Evolutionary conservation across 2,888 invertebrate genomes (phyloP).

Genomic region (Gymnocheta viridis): DNA sequence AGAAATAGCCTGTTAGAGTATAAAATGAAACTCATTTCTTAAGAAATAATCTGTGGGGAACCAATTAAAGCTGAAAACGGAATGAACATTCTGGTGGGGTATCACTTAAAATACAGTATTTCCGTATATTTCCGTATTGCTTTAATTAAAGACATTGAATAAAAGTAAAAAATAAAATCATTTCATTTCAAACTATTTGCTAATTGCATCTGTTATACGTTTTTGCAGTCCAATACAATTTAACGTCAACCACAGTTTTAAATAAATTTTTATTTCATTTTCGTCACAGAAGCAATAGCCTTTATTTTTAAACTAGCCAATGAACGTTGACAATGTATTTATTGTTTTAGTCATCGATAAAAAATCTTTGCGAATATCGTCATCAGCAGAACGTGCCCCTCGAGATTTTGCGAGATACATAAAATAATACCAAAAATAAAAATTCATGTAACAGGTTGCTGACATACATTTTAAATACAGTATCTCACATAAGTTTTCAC

Average conservation of each 20-base stretch:
- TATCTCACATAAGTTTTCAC: background rate
- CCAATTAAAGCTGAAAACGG: no score
- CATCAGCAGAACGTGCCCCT: slow-evolving; percentile 37
- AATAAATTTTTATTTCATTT: slow-evolving; percentile 29
- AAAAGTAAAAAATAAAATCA: no score
- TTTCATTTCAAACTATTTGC: background rate
- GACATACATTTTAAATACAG: background rate
- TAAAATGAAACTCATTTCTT: no score
- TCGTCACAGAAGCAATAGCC: slow-evolving; percentile 29
- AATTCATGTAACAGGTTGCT: background rate
- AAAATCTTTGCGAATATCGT: slow-evolving; percentile 28
- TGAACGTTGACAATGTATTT: background rate
- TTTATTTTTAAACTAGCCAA: slow-evolving; percentile 27
- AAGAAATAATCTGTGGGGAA: no score
- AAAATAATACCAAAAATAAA: background rate
- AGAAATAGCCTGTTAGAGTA: no score
- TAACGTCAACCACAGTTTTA: slow-evolving; percentile 24
- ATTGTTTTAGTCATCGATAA: slow-evolving; percentile 34
- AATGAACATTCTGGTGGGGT: no score
- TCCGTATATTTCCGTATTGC: no score
- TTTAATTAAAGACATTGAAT: no score
- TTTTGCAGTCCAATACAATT: background rate
- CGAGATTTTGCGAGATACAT: background rate
- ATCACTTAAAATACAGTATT: no score
- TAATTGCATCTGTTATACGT: background rate